A percentile compares a stretch with the other conserved stretches of the same genome.
Evolutionary conservation across 2,888 invertebrate species (phyloP).

Genomic region (Melinaea menophilus): DNA sequence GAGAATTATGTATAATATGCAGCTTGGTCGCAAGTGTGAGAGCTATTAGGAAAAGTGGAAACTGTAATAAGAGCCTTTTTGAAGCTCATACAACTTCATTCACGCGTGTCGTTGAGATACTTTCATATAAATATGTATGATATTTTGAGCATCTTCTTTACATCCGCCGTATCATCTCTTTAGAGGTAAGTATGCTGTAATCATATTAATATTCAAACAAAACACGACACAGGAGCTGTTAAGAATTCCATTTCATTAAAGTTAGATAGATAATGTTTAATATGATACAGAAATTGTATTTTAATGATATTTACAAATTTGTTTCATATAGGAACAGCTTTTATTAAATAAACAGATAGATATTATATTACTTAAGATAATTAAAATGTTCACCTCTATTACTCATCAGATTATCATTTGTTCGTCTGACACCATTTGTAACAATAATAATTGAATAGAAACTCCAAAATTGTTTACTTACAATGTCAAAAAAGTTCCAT

Average conservation of each 20-base stretch:
- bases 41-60: constrained; percentile 58
- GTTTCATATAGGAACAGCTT: too few relatives aligned
- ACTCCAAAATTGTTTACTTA: neutral
- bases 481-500: constrained; percentile 11
- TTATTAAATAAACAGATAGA: too few relatives aligned
- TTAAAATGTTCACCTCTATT: too few relatives aligned
- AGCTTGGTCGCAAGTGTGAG: constrained; percentile 43
- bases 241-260: constrained; percentile 12
- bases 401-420: too few relatives aligned
- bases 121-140: constrained; percentile 29
- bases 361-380: too few relatives aligned
- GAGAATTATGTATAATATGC: constrained; percentile 56
- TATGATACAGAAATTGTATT: too few relatives aligned
- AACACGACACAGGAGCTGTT: neutral
- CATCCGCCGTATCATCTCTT: constrained; percentile 8
- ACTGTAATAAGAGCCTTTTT: constrained; percentile 48
- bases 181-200: too few relatives aligned
- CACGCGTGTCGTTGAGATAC: constrained; percentile 32
- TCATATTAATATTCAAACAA: neutral
- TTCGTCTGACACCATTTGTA: too few relatives aligned
- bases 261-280: too few relatives aligned
- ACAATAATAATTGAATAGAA: too few relatives aligned
- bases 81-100: constrained; percentile 40
- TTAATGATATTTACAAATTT: too few relatives aligned
- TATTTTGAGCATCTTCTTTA: constrained; percentile 19